Percentiles rank a stretch among this genome's conserved stretches.
Conservation (phyloP, 64 coral and sea anemone species). For the Montipora capricornis region DNA sequence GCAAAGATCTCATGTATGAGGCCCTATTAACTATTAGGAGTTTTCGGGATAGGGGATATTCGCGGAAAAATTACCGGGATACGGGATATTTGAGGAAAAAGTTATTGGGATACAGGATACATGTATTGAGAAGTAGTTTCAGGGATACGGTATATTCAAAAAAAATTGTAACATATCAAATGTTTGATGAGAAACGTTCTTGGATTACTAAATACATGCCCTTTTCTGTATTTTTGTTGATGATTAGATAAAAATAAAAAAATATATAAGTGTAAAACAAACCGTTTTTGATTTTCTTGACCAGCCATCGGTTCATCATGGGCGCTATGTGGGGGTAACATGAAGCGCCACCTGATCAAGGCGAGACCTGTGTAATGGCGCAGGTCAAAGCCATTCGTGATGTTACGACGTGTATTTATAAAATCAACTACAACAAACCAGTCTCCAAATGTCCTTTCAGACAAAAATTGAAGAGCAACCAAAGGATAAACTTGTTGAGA, state of each 20-base stretch:
- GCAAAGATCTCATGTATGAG: neutral
- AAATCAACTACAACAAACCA: conserved; percentile 32
- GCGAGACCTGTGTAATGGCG: too few species aligned
- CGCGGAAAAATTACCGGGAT: conserved; percentile 4
- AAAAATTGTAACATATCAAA: too few species aligned
- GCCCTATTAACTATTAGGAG: neutral
- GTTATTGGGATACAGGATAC: conserved; percentile 11
- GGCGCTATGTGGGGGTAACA: too few species aligned
- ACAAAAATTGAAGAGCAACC: too few species aligned
- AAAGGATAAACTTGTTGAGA: conserved; percentile 20
- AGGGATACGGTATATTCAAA: neutral
- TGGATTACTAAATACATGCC: too few species aligned
- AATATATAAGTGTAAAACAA: too few species aligned
- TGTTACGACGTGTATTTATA: conserved; percentile 27
- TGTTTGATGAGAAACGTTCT: too few species aligned
- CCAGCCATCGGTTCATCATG: too few species aligned
- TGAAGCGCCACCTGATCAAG: too few species aligned
- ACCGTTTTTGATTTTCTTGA: too few species aligned
- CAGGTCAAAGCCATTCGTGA: neutral
- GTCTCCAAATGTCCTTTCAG: conserved; percentile 60
- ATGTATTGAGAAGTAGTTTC: conserved; percentile 26
- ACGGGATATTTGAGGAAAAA: conserved; percentile 20
- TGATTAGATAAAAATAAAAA: too few species aligned
- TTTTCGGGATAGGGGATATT: conserved; percentile 33
- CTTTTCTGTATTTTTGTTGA: too few species aligned